phyloP scores from a whole-genome alignment of 1,140 invertebrate species.

The Olivierus martensii region DNA sequence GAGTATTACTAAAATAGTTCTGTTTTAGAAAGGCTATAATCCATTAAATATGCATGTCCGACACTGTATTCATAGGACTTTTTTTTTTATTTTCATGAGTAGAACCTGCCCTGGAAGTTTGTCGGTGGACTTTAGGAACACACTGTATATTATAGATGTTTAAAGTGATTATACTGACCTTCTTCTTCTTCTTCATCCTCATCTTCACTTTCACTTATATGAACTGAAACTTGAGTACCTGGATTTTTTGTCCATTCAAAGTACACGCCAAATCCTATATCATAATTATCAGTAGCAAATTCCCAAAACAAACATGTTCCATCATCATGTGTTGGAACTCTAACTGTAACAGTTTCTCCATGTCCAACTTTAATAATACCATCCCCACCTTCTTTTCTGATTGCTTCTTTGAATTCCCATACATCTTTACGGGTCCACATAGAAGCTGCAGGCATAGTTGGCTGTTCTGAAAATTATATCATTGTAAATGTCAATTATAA shows the following conservation, averaged over 20 bases:
- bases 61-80: too few relatives aligned
- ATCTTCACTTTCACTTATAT: conserved; percentile 81
- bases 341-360: conserved; percentile 92
- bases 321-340: conserved; percentile 91
- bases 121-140: too few relatives aligned
- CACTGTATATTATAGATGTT: too few relatives aligned
- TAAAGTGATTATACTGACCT: too few relatives aligned
- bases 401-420: conserved; percentile 77
- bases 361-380: conserved; percentile 91
- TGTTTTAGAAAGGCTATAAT: too few relatives aligned
- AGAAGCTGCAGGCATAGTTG: conserved; percentile 55
- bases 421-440: conserved; percentile 93
- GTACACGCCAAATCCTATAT: conserved; percentile 96
- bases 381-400: conserved; percentile 71
- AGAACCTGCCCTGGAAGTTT: too few relatives aligned
- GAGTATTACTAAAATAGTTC: too few relatives aligned
- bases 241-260: conserved; percentile 92
- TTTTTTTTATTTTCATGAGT: too few relatives aligned
- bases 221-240: conserved; percentile 65
- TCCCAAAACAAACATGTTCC: conserved; percentile 97
- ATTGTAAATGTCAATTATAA: too few relatives aligned
- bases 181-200: conserved; percentile 54
- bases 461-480: not conserved
- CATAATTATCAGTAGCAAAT: conserved; percentile 96
- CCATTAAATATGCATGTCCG: too few relatives aligned